A percentile compares a stretch with the other conserved stretches of the same genome.
phyloP scores from a whole-genome alignment of 1,140 invertebrate genomes.

The Drosophila yakuba region DNA sequence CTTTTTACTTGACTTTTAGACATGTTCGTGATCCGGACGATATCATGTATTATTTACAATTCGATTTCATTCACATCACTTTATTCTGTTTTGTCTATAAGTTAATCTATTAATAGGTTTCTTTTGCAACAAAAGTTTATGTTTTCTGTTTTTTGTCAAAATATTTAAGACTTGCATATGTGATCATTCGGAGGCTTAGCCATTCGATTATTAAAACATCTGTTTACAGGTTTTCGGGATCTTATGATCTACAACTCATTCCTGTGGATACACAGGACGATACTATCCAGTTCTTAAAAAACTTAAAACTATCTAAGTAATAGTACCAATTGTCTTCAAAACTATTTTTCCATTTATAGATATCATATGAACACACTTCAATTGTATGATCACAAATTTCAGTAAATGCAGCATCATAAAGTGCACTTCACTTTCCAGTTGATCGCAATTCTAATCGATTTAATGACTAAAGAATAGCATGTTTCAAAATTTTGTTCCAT shows the following conservation, averaged over 20 bases:
- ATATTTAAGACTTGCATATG: not conserved
- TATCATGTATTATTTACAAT: slow-evolving; percentile 18
- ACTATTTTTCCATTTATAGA: too few species aligned
- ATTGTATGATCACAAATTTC: slow-evolving; percentile 3
- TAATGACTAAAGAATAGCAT: slow-evolving; percentile 2
- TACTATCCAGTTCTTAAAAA: not conserved
- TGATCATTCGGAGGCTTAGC: slow-evolving; percentile 6
- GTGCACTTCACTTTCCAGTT: slow-evolving; percentile 21
- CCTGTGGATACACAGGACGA: too few species aligned
- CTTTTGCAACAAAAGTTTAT: not conserved
- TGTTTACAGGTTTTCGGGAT: not conserved
- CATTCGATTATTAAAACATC: not conserved
- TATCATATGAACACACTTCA: slow-evolving; percentile 12
- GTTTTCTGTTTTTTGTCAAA: not conserved
- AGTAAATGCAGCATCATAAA: slow-evolving; percentile 12
- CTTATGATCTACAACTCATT: not conserved
- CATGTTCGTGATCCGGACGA: slow-evolving; percentile 6
- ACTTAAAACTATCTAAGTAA: not conserved
- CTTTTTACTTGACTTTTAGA: slow-evolving; percentile 1
- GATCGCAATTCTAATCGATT: slow-evolving; percentile 24
- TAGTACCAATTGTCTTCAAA: not conserved
- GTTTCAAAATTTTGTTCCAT: slow-evolving; percentile 54
- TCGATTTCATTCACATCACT: slow-evolving; percentile 8
- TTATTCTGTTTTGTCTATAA: not conserved
- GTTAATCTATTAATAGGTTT: not conserved